Evolutionary conservation across 2,113 vertebrate species (phyloP), one percentile per base, ranked within the genome.

Genomic region (Mesitornis unicolor): DNA sequence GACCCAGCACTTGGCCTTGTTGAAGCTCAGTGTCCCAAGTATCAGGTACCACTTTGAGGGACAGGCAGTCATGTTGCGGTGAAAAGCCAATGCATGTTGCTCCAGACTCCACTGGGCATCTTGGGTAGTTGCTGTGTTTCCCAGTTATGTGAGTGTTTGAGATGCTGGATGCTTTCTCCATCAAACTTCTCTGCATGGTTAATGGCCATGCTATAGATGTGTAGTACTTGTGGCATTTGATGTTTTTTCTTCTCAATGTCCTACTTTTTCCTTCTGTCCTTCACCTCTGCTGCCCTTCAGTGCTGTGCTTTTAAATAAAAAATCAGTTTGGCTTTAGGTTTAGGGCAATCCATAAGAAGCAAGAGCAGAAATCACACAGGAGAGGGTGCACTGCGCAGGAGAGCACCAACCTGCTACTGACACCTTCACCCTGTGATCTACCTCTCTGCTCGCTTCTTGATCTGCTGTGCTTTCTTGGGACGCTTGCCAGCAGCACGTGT

Each of bases 401-500:
- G 35, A 81, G 18, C 35, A 40, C 56, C 50, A 51, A 1, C 19
- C 17, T 67, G 36, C 64, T 45, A 50, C 38, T 79, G 56, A 2
- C 40, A 9, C 13, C 71, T 80, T 42, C 11, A 25, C 54, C 84
- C 33, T 0, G 0, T 9, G 48, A 2, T 7, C 24, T 13, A 4
- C 26, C 83, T 11, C 50, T 78, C 0, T 4, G 14, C 5, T 54
- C 13, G 0, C 53, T 59, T 69, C 82, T 38, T 2, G 47, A 11
- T 40, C 48, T 51, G 36, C n/a, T 50, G 22, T 3, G 33, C 68
- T 81, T 75, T 14, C 73, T n/a, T 14, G 61, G 6, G 12, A 22
- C 33, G 43, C 51, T 82, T 2, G 0, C 13, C 73, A 33, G 26
- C 3, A 19, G 36, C 8, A 8, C 1, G 0, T 0, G 17, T 25